Percentiles rank a stretch among this genome's conserved stretches.
Conservation (phyloP, 2,113 vertebrate genomes). For the Maccullochella peelii region DNA sequence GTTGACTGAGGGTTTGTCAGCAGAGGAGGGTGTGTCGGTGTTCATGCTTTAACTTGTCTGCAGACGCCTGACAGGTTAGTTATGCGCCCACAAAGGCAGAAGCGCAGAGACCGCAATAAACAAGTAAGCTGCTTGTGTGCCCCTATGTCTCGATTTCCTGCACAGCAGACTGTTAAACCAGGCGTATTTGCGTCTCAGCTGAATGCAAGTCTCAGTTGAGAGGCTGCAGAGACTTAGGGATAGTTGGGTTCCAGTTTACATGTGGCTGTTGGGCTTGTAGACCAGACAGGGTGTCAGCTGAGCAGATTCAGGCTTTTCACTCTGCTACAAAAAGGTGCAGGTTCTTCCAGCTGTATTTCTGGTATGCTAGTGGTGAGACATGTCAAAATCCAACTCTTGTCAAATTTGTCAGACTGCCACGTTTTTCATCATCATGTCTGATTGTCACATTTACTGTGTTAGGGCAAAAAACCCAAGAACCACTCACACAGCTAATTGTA, state of each 20-base stretch:
- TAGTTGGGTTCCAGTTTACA: conserved; percentile 5
- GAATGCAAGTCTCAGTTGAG: neutral
- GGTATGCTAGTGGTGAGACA: neutral
- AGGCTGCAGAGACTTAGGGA: neutral
- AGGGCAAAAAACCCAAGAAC: neutral
- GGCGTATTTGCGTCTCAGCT: neutral
- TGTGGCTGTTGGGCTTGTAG: conserved; percentile 30
- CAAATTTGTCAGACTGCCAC: neutral
- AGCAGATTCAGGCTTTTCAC: conserved; percentile 2
- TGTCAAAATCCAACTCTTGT: neutral
- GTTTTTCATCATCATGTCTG: neutral
- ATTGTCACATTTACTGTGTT: conserved; percentile 6
- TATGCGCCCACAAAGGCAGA: conserved; percentile 24
- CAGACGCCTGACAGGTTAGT: conserved; percentile 28
- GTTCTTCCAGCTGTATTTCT: neutral
- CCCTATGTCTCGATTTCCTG: conserved; percentile 30
- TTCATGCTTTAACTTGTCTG: conserved; percentile 64
- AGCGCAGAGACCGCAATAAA: neutral
- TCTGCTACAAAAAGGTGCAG: neutral
- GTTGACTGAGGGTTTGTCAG: conserved; percentile 60
- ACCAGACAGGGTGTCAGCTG: neutral
- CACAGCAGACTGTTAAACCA: conserved; percentile 17
- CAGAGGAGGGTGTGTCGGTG: conserved; percentile 59
- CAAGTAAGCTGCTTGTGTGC: conserved; percentile 5
- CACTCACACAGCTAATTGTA: neutral